phyloP scores from a whole-genome alignment of 2,113 vertebrate species.

The Nannobrachium achirus region DNA sequence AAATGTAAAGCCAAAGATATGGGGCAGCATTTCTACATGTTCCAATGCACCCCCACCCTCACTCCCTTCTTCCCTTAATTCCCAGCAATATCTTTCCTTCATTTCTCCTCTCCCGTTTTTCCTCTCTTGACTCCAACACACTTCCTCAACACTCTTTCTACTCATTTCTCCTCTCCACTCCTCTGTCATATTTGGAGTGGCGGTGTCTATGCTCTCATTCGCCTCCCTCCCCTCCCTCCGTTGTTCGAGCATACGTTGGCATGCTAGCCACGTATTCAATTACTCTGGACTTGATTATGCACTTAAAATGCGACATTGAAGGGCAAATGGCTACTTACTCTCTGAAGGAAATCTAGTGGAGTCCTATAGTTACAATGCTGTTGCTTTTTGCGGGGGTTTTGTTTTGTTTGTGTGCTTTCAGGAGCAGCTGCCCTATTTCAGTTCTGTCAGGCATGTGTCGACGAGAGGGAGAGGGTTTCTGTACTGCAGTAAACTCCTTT shows the following conservation, averaged over 20 bases:
- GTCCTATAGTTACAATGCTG: constrained; percentile 44
- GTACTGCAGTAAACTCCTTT: background rate
- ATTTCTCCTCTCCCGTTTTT: constrained; percentile 29
- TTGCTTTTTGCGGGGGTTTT: constrained; percentile 2
- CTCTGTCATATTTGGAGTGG: background rate
- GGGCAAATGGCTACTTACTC: constrained; percentile 53
- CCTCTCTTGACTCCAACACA: background rate
- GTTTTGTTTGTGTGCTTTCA: constrained; percentile 43
- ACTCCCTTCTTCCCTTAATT: background rate
- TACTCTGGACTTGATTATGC: constrained; percentile 69
- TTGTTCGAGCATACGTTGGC: background rate
- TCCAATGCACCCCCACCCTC: constrained; percentile 5
- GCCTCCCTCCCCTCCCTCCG: background rate
- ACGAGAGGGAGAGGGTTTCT: background rate
- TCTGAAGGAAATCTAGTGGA: constrained; percentile 48
- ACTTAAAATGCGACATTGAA: constrained; percentile 64
- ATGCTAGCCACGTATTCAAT: constrained; percentile 74
- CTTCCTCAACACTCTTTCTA: background rate
- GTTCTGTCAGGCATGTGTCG: constrained; percentile 10
- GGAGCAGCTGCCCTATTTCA: constrained; percentile 13
- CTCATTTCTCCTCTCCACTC: background rate
- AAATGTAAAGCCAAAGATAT: constrained; percentile 44
- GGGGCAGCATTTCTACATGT: constrained; percentile 34
- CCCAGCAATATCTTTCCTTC: constrained; percentile 28
- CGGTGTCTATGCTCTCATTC: background rate